A percentile compares a stretch with the other conserved stretches of the same genome.
Conservation (phyloP, 2,113 vertebrate genomes). For the Pleuronectes platessa region DNA sequence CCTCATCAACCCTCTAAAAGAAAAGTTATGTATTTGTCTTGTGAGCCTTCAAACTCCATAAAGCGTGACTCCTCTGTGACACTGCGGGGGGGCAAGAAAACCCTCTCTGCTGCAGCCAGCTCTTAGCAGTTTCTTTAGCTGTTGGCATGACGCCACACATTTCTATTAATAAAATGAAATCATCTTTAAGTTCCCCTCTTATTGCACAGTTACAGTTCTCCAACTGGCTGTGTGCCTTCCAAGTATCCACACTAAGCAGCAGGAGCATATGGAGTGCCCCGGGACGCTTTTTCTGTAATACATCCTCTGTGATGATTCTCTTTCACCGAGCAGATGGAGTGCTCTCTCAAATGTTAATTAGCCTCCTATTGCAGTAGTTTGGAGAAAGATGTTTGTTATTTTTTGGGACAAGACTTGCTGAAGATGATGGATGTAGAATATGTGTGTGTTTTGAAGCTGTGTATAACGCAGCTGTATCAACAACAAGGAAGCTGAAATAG, state of each 20-base stretch:
- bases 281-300: conserved; percentile 35
- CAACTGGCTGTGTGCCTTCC: background rate
- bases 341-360: conserved; percentile 46
- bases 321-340: conserved; percentile 43
- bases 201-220: background rate
- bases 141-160: background rate
- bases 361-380: conserved; percentile 11
- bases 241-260: conserved; percentile 1
- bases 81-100: background rate
- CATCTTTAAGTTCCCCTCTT: conserved; percentile 9
- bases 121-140: conserved; percentile 8
- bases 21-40: conserved; percentile 3
- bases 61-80: conserved; percentile 6
- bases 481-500: background rate
- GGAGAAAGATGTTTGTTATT: conserved; percentile 21
- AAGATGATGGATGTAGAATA: conserved; percentile 10
- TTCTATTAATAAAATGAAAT: conserved; percentile 10
- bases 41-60: background rate
- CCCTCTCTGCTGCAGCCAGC: conserved; percentile 3
- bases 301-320: conserved; percentile 24
- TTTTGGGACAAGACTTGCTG: background rate
- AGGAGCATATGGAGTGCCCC: conserved; percentile 38
- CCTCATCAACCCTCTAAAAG: background rate
- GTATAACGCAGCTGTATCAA: background rate
- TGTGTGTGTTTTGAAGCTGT: background rate